Base-by-base conservation (phyloP, 2,888 invertebrate genomes). In the Mesorhabditis spiculigera region DNA sequence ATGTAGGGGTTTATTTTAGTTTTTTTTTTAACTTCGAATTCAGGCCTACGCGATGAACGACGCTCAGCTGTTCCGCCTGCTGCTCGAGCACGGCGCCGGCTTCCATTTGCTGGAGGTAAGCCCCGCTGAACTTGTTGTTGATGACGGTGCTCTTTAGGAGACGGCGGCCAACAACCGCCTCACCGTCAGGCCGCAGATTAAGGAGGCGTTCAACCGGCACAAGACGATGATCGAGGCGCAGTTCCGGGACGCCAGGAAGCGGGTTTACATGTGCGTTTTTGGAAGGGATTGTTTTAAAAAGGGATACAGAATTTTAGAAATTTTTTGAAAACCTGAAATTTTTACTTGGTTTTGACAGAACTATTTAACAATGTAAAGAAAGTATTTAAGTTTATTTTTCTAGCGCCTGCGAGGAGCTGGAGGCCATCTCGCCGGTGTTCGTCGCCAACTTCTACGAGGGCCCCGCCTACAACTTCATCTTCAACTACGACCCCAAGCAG, bases 381-480 rank as follows among this genome's bases (percentile, higher is more conserved):
- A 28, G 28, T 28, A 28, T 28, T 28, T 28, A 28, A 13, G 58
- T n/a, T 50, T 50, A 50, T n/a, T 50, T 1, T 50, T 50, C n/a
- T 50, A 50, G 58, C n/a, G 58, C 8, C 58, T 13, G 8, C 58
- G 58, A 50, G n/a, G 58, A 50, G 58, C 10, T 50, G n/a, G 10
- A 50, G 10, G 10, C 58, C 58, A n/a, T 50, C 10, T 13, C 10
- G 8, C 58, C 58, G 3, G n/a, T 50, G 58, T 50, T 13, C n/a
- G 58, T 50, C 58, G 58, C 58, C 58, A 50, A 50, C n/a, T 50
- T 50, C 58, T 50, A 50, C n/a, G 58, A 50, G 58, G 58, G 58
- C n/a, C 58, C 58, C 8, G n/a, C 8, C 10, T 50, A 13, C 8
- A 13, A n/a, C 10, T 50, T 50, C n/a, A n/a, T 13, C n/a, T 50